A percentile compares a stretch with the other conserved stretches of the same genome.
These are phyloP conservation scores for Oscheius sp. DNA, from an alignment of 1,140 invertebrate genomes.

Conservation along the genomic window DNA sequence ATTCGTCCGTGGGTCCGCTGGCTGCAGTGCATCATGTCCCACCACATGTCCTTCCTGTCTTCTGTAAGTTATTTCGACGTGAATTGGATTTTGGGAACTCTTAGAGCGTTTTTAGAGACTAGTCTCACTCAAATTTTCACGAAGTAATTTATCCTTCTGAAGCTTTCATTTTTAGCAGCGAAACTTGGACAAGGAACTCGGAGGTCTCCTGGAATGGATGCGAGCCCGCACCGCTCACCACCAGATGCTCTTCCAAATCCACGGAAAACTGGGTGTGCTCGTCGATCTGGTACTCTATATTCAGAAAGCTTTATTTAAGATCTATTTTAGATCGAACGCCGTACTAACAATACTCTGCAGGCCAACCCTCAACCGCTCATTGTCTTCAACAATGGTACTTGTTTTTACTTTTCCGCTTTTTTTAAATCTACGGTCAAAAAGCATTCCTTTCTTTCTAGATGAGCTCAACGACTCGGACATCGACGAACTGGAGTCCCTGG, in stretches of 20 bases:
- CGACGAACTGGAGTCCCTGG: not conserved
- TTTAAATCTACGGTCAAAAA: not conserved
- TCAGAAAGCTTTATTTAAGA: not conserved
- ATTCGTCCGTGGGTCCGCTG: constrained; percentile 39
- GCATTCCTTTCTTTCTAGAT: not conserved
- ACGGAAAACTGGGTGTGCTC: constrained; percentile 21
- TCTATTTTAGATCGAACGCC: constrained; percentile 7
- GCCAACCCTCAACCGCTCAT: not conserved
- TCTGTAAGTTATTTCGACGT: constrained; percentile 28
- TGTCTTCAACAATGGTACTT: constrained; percentile 7
- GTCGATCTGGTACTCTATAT: constrained; percentile 4
- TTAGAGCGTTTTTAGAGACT: not conserved
- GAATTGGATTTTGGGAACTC: not conserved
- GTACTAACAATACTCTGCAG: not conserved
- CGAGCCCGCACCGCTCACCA: constrained; percentile 7
- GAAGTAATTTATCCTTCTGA: not conserved
- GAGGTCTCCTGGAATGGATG: constrained; percentile 19
- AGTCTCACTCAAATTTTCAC: not conserved
- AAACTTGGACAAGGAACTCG: constrained; percentile 30
- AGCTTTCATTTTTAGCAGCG: not conserved
- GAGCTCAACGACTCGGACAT: not conserved
- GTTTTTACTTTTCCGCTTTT: too few species aligned
- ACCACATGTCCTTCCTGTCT: constrained; percentile 31
- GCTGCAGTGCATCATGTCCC: constrained; percentile 23
- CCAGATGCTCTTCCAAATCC: constrained; percentile 6